Evolutionary conservation across 37 sponge, comb jelly and placozoan genomes (phyloP), one percentile per base, ranked within the genome.

Genomic region (Ianthella basta): DNA sequence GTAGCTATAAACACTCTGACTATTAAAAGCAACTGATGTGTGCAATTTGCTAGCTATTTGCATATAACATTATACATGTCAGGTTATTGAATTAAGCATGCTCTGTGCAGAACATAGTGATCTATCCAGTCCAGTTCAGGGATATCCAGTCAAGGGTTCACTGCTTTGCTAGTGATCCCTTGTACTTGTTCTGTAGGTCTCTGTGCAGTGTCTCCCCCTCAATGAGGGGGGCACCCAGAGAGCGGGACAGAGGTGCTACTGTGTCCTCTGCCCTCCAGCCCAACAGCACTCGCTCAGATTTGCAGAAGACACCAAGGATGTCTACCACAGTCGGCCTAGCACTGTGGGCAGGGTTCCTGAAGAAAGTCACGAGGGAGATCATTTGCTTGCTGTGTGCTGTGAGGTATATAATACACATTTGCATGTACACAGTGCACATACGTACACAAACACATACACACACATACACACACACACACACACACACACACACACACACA

Each of bases 301-400:
- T 24, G 40, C 78, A 75, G 78, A 75, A 75, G 23, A 19, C 24
- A 3, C 78, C 78, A 75, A 24, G 16, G 15, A 75, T 75, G 37
- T 75, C 78, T 53, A 20, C 32, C 37, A 50, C 78, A 75, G 38
- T 75, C 21, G 78, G 78, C 40, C 78, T 75, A 3, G 37, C 78
- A 75, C 14, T 75, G 78, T 75, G 78, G 24, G 54, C 23, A 44
- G 78, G 78, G 54, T 75, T 75, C 78, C 78, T 75, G 78, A 5
- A 35, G 70, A 33, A 6, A 6, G n/a, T 4, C 2, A 61, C n/a
- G 8, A 23, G 27, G 63, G 8, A 23, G 27, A 5, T 13, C n/a
- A 13, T 4, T 61, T 2, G 4, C 8, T 29, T 29, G n/a, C 4
- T 14, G 27, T 10, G n/a, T 33, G 27, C 70, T 27, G 10, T 27